Evolutionary conservation across 2,888 invertebrate species (phyloP).

Genomic region (Drosophila acutilabella): DNA sequence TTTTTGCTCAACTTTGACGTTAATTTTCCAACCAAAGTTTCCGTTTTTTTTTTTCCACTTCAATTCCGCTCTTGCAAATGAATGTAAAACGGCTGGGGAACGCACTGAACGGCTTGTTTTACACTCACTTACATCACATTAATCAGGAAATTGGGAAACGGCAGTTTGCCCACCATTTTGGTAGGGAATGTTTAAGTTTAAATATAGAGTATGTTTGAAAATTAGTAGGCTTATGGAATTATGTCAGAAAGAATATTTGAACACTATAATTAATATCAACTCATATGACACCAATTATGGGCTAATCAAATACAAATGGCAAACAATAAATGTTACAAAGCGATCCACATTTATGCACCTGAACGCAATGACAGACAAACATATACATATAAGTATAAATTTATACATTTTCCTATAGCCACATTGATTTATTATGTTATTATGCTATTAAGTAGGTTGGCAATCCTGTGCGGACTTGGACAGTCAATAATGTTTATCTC

Average conservation of each 20-base stretch:
- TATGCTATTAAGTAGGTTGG: conserved; percentile 48
- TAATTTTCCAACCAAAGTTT: conserved; percentile 53
- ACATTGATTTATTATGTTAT: conserved; percentile 59
- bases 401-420: not conserved
- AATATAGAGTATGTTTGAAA: not conserved
- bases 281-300: conserved; percentile 40
- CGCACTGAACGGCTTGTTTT: conserved; percentile 34
- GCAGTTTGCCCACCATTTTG: not conserved
- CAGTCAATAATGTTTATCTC: conserved; percentile 62
- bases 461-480: conserved; percentile 61
- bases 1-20: conserved; percentile 76
- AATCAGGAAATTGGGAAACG: not conserved
- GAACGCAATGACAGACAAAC: conserved; percentile 24
- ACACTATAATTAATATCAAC: conserved; percentile 12
- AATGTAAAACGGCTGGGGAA: conserved; percentile 28
- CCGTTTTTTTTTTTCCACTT: conserved; percentile 20
- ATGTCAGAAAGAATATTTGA: conserved; percentile 1
- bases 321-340: conserved; percentile 41
- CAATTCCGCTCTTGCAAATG: conserved; percentile 19
- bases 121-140: conserved; percentile 51
- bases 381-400: conserved; percentile 1
- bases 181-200: not conserved
- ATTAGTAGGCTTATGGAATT: not conserved
- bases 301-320: conserved; percentile 47
- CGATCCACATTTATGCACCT: conserved; percentile 41